Evolutionary conservation across 2,113 vertebrate genomes (phyloP).

Genomic region (Xiphias gladius): DNA sequence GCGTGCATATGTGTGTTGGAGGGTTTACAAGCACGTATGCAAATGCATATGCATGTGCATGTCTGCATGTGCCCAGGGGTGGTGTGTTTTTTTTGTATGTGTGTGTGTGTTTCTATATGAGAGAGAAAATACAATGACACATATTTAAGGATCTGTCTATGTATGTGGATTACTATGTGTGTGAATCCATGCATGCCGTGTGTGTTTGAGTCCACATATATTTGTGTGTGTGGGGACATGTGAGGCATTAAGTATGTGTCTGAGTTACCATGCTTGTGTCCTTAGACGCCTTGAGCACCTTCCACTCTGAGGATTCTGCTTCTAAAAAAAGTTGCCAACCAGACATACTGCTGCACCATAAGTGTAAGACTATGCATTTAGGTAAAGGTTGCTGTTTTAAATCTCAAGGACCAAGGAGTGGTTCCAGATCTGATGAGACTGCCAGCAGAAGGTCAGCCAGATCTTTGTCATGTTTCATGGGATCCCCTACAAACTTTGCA

Average conservation of each 20-base stretch:
- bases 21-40: constrained; percentile 22
- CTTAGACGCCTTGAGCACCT: no score
- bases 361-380: background rate
- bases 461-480: background rate
- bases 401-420: background rate
- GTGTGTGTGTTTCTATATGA: background rate
- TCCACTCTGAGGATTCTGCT: no score
- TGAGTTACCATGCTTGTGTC: constrained; percentile 29
- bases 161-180: background rate
- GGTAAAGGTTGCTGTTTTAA: constrained; percentile 28
- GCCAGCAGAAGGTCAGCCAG: background rate
- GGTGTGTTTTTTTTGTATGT: constrained; percentile 1
- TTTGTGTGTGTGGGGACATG: constrained; percentile 11
- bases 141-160: background rate
- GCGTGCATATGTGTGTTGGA: background rate
- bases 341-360: constrained; percentile 3
- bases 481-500: background rate
- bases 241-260: background rate
- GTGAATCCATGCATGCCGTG: background rate
- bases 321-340: background rate
- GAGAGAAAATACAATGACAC: constrained; percentile 3
- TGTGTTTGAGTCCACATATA: background rate
- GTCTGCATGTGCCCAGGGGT: constrained; percentile 35
- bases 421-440: background rate
- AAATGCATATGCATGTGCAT: constrained; percentile 45